Conservation (phyloP, 2,888 invertebrate species). For the Parascotia fuliginaria region DNA sequence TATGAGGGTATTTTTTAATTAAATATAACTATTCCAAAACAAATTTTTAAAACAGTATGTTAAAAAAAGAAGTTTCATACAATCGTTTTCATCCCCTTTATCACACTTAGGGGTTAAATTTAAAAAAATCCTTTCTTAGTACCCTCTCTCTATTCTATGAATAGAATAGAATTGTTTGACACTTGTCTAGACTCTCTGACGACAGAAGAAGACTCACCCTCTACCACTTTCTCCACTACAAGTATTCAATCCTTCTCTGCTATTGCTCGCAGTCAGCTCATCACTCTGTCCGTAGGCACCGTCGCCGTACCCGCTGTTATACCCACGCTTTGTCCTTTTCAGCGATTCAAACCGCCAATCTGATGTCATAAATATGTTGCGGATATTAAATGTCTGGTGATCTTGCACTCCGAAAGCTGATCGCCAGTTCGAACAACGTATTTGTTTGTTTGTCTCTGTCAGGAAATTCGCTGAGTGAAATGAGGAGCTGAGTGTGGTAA, state of each 20-base stretch:
- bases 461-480: not conserved
- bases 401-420: not conserved
- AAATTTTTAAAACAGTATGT: too few relatives aligned
- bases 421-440: not conserved
- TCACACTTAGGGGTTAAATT: too few relatives aligned
- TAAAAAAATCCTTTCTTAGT: too few relatives aligned
- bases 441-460: not conserved
- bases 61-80: too few relatives aligned
- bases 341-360: constrained; percentile 40
- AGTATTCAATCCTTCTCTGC: constrained; percentile 47
- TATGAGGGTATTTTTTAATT: too few relatives aligned
- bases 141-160: too few relatives aligned
- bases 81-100: too few relatives aligned
- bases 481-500: too few relatives aligned
- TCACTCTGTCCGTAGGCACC: constrained; percentile 51
- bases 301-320: constrained; percentile 45
- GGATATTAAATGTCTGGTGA: not conserved
- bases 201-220: constrained; percentile 1
- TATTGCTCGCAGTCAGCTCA: constrained; percentile 57
- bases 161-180: too few relatives aligned
- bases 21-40: too few relatives aligned
- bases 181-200: not conserved
- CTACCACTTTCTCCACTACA: constrained; percentile 42
- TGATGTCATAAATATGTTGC: not conserved
- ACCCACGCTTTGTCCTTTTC: constrained; percentile 54